Base-by-base conservation (phyloP, 2,797 vertebrate genomes). In the Austrolebias charrua region DNA sequence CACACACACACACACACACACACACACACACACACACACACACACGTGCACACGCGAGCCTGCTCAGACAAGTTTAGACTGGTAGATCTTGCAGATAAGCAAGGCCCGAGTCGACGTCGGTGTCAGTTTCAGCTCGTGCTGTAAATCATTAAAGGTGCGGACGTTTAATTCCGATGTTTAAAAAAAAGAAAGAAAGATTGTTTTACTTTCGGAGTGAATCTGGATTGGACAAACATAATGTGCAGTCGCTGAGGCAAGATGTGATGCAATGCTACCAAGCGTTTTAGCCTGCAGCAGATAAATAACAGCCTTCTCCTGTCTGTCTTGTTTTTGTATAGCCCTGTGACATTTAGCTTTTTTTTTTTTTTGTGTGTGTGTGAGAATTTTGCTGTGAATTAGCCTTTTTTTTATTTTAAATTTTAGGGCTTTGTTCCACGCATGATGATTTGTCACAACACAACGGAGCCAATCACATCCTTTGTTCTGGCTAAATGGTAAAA, bases 401-500 rank as follows among this genome's bases (percentile, higher is more conserved):
- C 86, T 78, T 80, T 85, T 87, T 73, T 80, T 85, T 87, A 72
- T 24, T 24, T 24, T n/a, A n/a, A n/a, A n/a, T 24, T 24, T 40
- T 9, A 77, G 66, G 73, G 75, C 73, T 84, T 85, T 84, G 79
- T 78, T 84, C 60, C 48, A 66, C n/a, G 55, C 73, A 72, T 84
- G 82, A 78, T 82, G 83, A 83, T 81, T 75, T 40, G 68, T 85
- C 76, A 76, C 76, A 78, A 80, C 72, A 79, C 75, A 71, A 79
- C 51, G 58, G 78, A 86, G 78, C 88, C 85, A 88, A 89, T 91
- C 87, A 89, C 79, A 70, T 82, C 81, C 86, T 90, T 89, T 90
- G 82, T 88, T 89, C 82, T 73, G 75, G 81, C 87, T 90, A 89
- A 91, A 89, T 89, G 87, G 88, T 91, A 92, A 91, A 92, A 91